Conservation (phyloP, 1,140 invertebrate species). For the Procambarus virginalis region DNA sequence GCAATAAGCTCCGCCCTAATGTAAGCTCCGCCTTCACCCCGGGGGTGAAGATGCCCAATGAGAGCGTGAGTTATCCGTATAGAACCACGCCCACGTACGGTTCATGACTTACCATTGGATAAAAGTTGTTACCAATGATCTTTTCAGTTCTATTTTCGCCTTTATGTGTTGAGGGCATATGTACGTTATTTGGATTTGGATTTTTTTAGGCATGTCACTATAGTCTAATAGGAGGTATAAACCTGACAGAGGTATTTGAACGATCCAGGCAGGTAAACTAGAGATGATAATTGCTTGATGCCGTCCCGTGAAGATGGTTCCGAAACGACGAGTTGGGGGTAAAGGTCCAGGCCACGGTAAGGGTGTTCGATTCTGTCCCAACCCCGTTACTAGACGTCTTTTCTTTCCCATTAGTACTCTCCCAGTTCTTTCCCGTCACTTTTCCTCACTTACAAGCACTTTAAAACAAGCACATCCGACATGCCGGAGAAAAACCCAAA, state of each 20-base stretch:
- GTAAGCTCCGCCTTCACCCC: neutral
- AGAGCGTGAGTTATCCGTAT: conserved; percentile 31
- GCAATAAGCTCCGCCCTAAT: no score
- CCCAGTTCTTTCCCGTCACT: neutral
- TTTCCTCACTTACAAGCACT: neutral
- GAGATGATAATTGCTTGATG: conserved; percentile 12
- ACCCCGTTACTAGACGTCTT: neutral
- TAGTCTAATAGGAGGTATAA: neutral
- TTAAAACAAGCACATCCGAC: neutral
- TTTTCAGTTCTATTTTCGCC: neutral
- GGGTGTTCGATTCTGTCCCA: neutral
- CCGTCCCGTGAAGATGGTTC: neutral
- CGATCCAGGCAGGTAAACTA: conserved; percentile 8
- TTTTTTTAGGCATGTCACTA: neutral
- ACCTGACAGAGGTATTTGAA: conserved; percentile 1
- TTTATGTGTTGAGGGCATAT: no score
- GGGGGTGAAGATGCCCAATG: conserved; percentile 40
- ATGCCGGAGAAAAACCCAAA: neutral
- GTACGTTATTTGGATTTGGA: neutral
- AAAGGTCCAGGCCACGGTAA: conserved; percentile 12
- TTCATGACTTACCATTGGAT: conserved; percentile 32
- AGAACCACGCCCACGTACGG: conserved; percentile 25
- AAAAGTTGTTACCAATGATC: conserved; percentile 11
- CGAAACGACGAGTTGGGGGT: neutral
- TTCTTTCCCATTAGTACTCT: neutral